Base-by-base conservation (phyloP, 2,113 vertebrate species). In the Grammomys dolichurus region DNA sequence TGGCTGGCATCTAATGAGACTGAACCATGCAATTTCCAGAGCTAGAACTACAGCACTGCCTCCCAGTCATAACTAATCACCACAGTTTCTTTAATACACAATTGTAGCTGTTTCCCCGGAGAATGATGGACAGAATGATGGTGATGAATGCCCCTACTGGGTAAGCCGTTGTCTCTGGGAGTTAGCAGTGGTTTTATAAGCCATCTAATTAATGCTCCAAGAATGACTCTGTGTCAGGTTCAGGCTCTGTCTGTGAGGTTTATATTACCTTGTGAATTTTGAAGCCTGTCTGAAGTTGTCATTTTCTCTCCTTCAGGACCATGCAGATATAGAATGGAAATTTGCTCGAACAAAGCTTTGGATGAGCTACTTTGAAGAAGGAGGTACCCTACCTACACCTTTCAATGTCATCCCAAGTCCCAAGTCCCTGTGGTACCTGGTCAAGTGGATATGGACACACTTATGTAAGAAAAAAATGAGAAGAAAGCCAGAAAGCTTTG, bases 311-410 rank as follows among this genome's bases (percentile, higher is more conserved):
- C 26, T 97, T 82, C 97, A 99, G 99, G 99, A 99, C 98, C 99
- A 99, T 93, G 99, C 99, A 90, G 99, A 99, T 93, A 99, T 99
- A 93, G 99, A 99, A 96, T 99, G 99, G 99, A 99, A 99, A 98
- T 99, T 99, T 98, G 99, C 99, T 94, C 98, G 99, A 97, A 99
- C 99, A 85, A 99, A 99, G 97, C 98, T 99, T 92, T 99, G 99
- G 99, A 99, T 99, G 99, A 99, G 99, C 97, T 99, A 99, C 95
- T 99, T 99, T 97, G 99, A 99, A 98, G 99, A 99, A 99, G 99
- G 99, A 46, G 99, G 99, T 51, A 99, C 99, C 90, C 97, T 99
- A 60, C 99, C 99, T 11, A 99, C 99, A 58, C 99, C 99, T 40
- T 99, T 99, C 97, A 99, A 99, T 96, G 99, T 99, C 92, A 99